These are phyloP conservation scores for Euura lappo DNA, from an alignment of 1,140 invertebrate species.

Conservation along the genomic window DNA sequence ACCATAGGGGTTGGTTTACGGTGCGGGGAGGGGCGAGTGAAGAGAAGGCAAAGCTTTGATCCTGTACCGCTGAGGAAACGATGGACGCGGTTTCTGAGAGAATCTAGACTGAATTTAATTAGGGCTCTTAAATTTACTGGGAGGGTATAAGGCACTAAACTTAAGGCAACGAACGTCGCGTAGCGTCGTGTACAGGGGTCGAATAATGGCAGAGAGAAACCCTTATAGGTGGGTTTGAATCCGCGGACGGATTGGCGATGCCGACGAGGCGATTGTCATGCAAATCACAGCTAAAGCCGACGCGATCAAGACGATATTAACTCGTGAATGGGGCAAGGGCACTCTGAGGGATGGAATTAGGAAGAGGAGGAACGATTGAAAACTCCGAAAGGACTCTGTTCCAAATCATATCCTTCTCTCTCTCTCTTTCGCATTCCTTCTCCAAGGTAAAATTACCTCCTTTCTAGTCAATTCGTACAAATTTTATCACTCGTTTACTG, in stretches of 20 bases:
- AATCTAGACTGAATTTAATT: slow-evolving; percentile 59
- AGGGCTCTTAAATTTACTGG: slow-evolving; percentile 51
- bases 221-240: slow-evolving; percentile 17
- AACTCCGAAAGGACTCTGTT: neutral
- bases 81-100: slow-evolving; percentile 51
- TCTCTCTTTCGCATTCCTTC: neutral
- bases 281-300: slow-evolving; percentile 45
- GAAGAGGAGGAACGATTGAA: neutral
- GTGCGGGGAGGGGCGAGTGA: neutral
- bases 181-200: slow-evolving; percentile 30
- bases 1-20: neutral
- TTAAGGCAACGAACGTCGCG: slow-evolving; percentile 11
- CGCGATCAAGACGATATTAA: slow-evolving; percentile 48
- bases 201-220: slow-evolving; percentile 36
- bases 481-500: too few relatives aligned
- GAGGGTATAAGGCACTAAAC: slow-evolving; percentile 13
- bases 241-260: slow-evolving; percentile 35
- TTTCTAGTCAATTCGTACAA: too few relatives aligned
- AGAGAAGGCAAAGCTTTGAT: slow-evolving; percentile 55
- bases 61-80: slow-evolving; percentile 50
- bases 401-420: neutral
- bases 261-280: slow-evolving; percentile 48
- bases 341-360: neutral
- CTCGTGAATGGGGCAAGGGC: slow-evolving; percentile 28
- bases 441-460: neutral